Base-by-base conservation (phyloP, 2,888 invertebrate genomes). In the Periphyllus acericola region DNA sequence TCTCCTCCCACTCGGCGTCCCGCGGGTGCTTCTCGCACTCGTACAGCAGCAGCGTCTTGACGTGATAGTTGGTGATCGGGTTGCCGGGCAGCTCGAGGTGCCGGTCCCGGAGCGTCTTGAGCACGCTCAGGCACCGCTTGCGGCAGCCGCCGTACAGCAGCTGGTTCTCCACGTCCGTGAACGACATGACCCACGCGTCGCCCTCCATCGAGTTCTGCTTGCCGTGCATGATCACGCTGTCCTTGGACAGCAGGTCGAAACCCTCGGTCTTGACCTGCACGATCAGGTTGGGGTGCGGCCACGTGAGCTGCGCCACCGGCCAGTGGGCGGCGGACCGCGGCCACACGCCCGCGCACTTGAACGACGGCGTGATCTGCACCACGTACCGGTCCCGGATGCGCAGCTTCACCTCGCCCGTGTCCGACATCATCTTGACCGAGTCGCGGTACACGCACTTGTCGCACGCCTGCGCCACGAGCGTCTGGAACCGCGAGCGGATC, bases 21-120 rank as follows among this genome's bases (percentile, higher is more conserved):
- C 94, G 91, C 0, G 96, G 96, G 91, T 97, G 96, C 91, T 97
- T 97, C 92, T 96, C 96, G 92, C 96, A 97, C 92, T 97, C 96
- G 92, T 96, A 96, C 89, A 97, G 92, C 32, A 97, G 92, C 80
- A 97, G 92, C 0, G 96, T 96, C 92, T 94, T 95, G 92, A 94
- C 93, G 92, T 96, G 96, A 91, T 96, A 96, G 90, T 95, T 94
- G 80, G 94, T 94, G 32, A 96, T 95, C 0, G 96, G 96, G 90
- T 95, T 95, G 0, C 95, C 94, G 89, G 95, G 93, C 66, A 95
- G 91, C 91, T 96, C 96, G 89, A 96, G 92, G 91, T 96, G 96
- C 29, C 96, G 92, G 91, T 97, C 96, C 66, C 96, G 92, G 60
- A 96, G 92, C 0, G 96, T 95, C 92, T 96, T 96, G 87, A 97